phyloP scores from a whole-genome alignment of 2,797 vertebrate genomes.

The Phyllotis vaccarum region DNA sequence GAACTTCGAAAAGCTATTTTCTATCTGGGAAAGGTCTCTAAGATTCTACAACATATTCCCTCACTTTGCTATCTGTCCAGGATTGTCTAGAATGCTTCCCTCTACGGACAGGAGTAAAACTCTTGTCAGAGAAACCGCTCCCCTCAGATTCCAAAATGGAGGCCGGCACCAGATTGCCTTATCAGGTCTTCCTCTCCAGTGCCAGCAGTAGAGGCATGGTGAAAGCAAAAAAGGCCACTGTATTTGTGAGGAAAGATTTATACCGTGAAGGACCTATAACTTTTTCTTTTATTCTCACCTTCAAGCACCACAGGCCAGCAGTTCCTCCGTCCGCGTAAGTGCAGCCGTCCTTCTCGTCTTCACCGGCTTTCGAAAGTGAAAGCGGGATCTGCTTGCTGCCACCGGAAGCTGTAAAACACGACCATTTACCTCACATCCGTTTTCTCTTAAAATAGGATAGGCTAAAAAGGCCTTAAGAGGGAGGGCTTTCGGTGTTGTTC shows the following conservation, averaged over 20 bases:
- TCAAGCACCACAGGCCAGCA: not conserved
- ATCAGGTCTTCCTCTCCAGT: no score
- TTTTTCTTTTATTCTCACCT: not conserved
- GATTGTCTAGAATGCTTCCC: no score
- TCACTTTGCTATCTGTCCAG: not conserved
- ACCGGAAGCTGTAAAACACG: not conserved
- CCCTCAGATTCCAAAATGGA: not conserved
- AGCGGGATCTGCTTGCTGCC: not conserved
- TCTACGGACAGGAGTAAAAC: rapidly evolving
- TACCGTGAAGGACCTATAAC: not conserved
- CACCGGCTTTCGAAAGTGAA: not conserved
- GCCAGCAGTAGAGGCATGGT: rapidly evolving
- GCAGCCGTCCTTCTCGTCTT: rapidly evolving
- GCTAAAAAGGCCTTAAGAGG: not conserved
- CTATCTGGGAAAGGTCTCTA: not conserved
- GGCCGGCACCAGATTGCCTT: rapidly evolving
- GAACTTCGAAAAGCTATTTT: not conserved
- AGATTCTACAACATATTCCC: not conserved
- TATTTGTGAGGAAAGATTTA: not conserved
- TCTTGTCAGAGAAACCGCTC: not conserved
- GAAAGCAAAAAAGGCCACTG: not conserved
- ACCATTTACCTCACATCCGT: rapidly evolving
- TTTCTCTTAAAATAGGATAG: not conserved
- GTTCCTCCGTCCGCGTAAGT: not conserved
- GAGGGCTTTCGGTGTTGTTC: not conserved